phyloP scores from a whole-genome alignment of 2,888 invertebrate genomes.

The Anodontia alba region DNA sequence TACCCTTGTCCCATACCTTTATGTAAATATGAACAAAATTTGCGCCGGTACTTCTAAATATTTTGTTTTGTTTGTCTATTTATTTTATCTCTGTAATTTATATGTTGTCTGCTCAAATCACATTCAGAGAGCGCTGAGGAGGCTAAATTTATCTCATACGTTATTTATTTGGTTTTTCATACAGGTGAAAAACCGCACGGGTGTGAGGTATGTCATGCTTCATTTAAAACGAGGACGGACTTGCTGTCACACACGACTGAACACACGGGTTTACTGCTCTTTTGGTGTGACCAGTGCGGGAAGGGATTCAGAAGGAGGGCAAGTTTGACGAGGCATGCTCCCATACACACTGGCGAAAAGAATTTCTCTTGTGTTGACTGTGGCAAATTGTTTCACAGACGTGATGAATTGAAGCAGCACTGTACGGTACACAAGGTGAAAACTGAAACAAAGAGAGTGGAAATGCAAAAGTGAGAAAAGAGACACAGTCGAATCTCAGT shows the following conservation, averaged over 20 bases:
- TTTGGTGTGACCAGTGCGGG: neutral
- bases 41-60: too few relatives aligned
- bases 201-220: neutral
- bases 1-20: too few relatives aligned
- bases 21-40: too few relatives aligned
- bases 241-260: neutral
- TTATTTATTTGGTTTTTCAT: too few relatives aligned
- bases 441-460: neutral
- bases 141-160: too few relatives aligned
- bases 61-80: too few relatives aligned
- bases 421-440: neutral
- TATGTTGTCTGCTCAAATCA: too few relatives aligned
- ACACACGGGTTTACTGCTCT: neutral
- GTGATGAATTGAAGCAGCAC: neutral
- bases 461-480: too few relatives aligned
- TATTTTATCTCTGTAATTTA: too few relatives aligned
- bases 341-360: neutral
- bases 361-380: neutral
- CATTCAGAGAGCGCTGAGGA: too few relatives aligned
- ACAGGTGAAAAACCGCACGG: neutral
- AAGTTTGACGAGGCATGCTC: neutral
- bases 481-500: too few relatives aligned
- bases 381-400: neutral
- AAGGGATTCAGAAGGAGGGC: neutral
- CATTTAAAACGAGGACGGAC: neutral